Evolutionary conservation across 1,140 invertebrate species (phyloP).

Genomic region (Drosophila saltans): DNA sequence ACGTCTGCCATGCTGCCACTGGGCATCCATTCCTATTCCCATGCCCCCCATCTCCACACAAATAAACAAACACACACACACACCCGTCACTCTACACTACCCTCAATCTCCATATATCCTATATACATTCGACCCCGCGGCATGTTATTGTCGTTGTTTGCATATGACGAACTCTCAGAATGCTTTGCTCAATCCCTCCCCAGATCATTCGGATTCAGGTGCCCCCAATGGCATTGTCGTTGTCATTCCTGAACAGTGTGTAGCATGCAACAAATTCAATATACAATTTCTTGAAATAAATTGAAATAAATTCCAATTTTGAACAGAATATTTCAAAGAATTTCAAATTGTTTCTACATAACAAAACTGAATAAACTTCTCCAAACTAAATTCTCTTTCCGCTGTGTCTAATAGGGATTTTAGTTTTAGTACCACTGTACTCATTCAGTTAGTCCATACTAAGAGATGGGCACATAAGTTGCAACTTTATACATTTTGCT

Average conservation of each 20-base stretch:
- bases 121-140: conserved; percentile 32
- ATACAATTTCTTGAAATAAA: neutral
- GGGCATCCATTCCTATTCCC: conserved; percentile 36
- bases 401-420: neutral
- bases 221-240: conserved; percentile 25
- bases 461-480: conserved; percentile 22
- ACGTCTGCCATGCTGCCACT: conserved; percentile 41
- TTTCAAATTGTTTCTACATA: too few relatives aligned
- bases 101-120: conserved; percentile 16
- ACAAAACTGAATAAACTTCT: too few relatives aligned
- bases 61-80: too few relatives aligned
- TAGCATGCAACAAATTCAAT: neutral
- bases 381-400: too few relatives aligned
- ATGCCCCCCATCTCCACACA: conserved; percentile 10
- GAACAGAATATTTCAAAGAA: too few relatives aligned
- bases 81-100: conserved; percentile 5
- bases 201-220: conserved; percentile 27
- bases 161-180: conserved; percentile 62
- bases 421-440: conserved; percentile 13
- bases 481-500: conserved; percentile 36
- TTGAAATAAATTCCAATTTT: too few relatives aligned
- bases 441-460: conserved; percentile 1
- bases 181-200: conserved; percentile 30
- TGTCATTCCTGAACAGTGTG: conserved; percentile 37
- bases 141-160: conserved; percentile 72